Evolutionary conservation across 53 echinoderm and acorn worm species (phyloP).

Genomic region (Patiria pectinifera): DNA sequence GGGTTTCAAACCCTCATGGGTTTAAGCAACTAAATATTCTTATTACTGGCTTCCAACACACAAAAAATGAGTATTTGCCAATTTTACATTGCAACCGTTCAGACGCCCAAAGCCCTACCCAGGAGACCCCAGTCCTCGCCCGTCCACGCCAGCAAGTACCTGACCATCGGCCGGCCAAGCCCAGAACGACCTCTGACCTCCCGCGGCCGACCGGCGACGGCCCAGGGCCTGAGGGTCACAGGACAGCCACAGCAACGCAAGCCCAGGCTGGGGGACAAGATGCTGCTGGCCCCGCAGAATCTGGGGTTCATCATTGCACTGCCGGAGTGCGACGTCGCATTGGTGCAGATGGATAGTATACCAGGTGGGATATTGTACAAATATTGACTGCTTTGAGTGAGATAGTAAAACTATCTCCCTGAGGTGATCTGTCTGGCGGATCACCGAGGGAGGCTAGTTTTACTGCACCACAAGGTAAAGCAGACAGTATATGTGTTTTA

Average conservation of each 20-base stretch:
- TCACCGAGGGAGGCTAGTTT: no score
- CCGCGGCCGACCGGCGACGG: constrained; percentile 51
- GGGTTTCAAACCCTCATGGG: no score
- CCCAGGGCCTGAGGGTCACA: constrained; percentile 44
- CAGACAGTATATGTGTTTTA: no score
- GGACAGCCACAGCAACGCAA: constrained; percentile 36
- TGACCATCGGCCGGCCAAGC: constrained; percentile 84
- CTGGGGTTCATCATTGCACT: constrained; percentile 90
- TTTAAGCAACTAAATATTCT: no score
- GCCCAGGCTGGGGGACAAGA: constrained; percentile 88
- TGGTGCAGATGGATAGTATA: constrained; percentile 92
- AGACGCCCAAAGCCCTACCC: constrained; percentile 85
- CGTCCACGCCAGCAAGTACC: constrained; percentile 80
- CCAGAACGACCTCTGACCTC: constrained; percentile 72
- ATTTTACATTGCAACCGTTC: background rate
- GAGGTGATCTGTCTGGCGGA: no score
- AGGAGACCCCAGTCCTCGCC: constrained; percentile 93
- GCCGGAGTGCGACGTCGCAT: constrained; percentile 88
- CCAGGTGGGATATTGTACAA: constrained; percentile 69
- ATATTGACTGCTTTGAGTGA: background rate
- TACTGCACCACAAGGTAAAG: no score
- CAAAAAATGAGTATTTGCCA: background rate
- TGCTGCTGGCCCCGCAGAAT: constrained; percentile 91
- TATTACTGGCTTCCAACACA: background rate
- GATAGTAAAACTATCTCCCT: no score